Base-by-base conservation (phyloP, 2,888 invertebrate species). In the Acleris holmiana region DNA sequence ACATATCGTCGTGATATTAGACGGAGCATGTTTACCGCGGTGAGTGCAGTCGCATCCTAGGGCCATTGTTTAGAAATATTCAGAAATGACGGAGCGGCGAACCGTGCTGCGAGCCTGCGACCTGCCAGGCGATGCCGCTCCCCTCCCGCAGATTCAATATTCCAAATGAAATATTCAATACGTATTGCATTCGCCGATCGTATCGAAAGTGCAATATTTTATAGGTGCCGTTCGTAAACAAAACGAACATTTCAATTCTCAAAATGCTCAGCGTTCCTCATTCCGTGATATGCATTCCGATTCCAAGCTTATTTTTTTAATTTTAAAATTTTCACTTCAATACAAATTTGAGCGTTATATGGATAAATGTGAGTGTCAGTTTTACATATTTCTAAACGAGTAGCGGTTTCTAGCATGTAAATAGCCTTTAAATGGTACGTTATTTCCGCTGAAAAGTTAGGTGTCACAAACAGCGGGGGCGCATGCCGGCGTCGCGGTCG, bases 161-260 rank as follows among this genome's bases (percentile, higher is more conserved):
- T 80, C 76, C 76, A 79, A 80, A 82, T 85, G 82, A 82, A 85
- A 86, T 84, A 86, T 88, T 84, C 85, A 86, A 83, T 82, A 80
- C 77, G 73, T 73, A 73, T 78, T 77, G 79, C 78, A 80, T 78
- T 78, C 77, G 74, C 71, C 76, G 76, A 80, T 80, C 76, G 75
- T 77, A 82, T 78, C 76, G 76, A 75, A 76, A 79, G 74, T 76
- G 76, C 74, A 76, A 76, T 77, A 76, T 79, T 77, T 79, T 78
- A 73, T 71, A 71, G 67, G 71, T 71, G 69, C 71, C 57, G 68
- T 67, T 67, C 68, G 74, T 71, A 75, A 74, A 74, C 72, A 76
- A 75, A 71, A 70, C 69, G 63, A 67, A 60, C 54, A 49, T 55
- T 64, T 55, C 44, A 23, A 60, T 48, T 65, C 54, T 44, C 48